A percentile compares a stretch with the other conserved stretches of the same genome.
Evolutionary conservation across 2,797 vertebrate genomes (phyloP).

Genomic region (Falco novaeseelandiae): DNA sequence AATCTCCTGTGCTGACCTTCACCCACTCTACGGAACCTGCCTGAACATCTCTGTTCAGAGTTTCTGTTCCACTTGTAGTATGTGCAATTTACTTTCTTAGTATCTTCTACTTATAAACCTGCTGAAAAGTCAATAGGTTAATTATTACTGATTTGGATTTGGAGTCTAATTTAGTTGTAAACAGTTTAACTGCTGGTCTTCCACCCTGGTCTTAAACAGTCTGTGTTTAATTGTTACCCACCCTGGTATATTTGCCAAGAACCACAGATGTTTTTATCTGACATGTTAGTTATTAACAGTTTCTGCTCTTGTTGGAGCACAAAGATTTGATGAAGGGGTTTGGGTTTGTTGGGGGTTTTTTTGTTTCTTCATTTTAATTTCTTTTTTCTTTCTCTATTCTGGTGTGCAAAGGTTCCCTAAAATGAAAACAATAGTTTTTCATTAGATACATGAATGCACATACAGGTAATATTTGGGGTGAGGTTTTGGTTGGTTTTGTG

Average conservation of each 20-base stretch:
- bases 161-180: slow-evolving; percentile 23
- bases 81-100: not conserved
- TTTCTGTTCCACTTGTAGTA: not conserved
- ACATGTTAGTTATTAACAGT: not conserved
- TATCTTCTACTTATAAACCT: not conserved
- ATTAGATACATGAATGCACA: not conserved
- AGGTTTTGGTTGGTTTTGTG: not conserved
- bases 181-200: not conserved
- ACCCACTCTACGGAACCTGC: not conserved
- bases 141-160: not conserved
- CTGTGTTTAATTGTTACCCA: not conserved
- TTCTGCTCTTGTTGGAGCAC: slow-evolving; percentile 16
- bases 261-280: slow-evolving; percentile 11
- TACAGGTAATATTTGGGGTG: not conserved
- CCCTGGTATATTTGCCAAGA: not conserved
- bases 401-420: not conserved
- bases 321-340: not conserved
- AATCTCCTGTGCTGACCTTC: not conserved
- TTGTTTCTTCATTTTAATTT: not conserved
- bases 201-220: not conserved
- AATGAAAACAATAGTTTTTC: not conserved
- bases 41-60: not conserved
- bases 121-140: not conserved
- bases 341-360: not conserved
- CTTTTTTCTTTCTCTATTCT: not conserved